Evolutionary conservation across 2,797 vertebrate genomes (phyloP).

Genomic region (Silurus lanzhouensis): DNA sequence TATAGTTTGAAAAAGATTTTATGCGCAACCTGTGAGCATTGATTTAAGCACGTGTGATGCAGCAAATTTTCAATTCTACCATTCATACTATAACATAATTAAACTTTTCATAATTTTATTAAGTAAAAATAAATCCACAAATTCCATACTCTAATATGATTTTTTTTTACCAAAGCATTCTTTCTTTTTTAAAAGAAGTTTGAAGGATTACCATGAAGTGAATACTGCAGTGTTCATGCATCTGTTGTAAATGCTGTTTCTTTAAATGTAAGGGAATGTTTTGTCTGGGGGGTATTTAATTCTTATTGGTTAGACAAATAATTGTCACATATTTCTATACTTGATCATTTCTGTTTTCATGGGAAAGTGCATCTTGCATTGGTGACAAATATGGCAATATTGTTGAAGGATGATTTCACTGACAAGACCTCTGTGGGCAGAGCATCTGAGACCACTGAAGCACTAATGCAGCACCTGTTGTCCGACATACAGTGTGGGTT

Average conservation of each 20-base stretch:
- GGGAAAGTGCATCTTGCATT: not conserved
- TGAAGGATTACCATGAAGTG: not conserved
- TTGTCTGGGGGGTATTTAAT: not conserved
- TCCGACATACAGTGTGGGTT: not conserved
- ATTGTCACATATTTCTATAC: not conserved
- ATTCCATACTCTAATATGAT: constrained; percentile 27
- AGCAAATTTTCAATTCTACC: constrained; percentile 1
- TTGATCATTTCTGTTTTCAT: not conserved
- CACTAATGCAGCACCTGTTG: not conserved
- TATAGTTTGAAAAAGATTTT: constrained; percentile 8
- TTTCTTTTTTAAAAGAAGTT: constrained; percentile 2
- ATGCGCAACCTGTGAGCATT: not conserved
- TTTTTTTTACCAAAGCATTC: constrained; percentile 31
- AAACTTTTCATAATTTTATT: constrained; percentile 4
- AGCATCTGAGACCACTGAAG: not conserved
- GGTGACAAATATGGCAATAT: not conserved
- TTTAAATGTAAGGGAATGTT: not conserved
- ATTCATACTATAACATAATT: not conserved
- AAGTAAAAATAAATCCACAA: constrained; percentile 1
- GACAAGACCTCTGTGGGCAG: not conserved
- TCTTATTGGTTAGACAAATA: not conserved
- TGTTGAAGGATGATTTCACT: not conserved
- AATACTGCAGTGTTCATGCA: not conserved
- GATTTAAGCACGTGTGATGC: constrained; percentile 2
- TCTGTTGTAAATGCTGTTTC: not conserved